These are phyloP conservation scores for Lithophane socia DNA, from an alignment of 2,888 invertebrate species.

Conservation along the genomic window DNA sequence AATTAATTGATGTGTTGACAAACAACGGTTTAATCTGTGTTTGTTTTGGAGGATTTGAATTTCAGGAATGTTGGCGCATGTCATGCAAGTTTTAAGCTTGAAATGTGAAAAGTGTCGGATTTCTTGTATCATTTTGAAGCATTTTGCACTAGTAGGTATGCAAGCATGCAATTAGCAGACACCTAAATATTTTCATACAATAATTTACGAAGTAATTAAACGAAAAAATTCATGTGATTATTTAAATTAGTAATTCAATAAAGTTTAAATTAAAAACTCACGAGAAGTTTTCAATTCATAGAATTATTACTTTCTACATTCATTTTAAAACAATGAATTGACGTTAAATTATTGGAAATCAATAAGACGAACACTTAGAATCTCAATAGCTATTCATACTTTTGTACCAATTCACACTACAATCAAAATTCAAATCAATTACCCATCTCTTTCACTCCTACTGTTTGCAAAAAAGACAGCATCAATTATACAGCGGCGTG, in stretches of 20 bases:
- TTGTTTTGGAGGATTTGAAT: constrained; percentile 36
- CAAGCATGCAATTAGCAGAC: too few species aligned
- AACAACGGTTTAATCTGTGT: constrained; percentile 53
- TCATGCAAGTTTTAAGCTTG: constrained; percentile 30
- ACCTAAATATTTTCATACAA: too few species aligned
- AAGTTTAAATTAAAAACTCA: too few species aligned
- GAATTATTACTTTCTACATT: neutral
- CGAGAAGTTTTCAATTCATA: neutral
- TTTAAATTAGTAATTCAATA: too few species aligned
- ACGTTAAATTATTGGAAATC: constrained; percentile 4
- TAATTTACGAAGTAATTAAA: neutral
- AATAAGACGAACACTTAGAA: neutral
- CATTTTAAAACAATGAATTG: constrained; percentile 2
- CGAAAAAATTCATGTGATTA: neutral
- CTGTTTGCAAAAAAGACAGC: constrained; percentile 58
- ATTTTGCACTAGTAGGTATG: neutral
- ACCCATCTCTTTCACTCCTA: constrained; percentile 31
- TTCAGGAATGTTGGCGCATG: constrained; percentile 8
- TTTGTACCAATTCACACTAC: constrained; percentile 16
- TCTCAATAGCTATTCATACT: constrained; percentile 8
- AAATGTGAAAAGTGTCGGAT: constrained; percentile 23
- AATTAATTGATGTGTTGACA: constrained; percentile 64
- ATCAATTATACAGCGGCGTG: constrained; percentile 59
- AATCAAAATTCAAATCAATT: constrained; percentile 34
- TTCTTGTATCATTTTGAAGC: neutral